phyloP scores from a whole-genome alignment of 2,113 vertebrate species.

The Phasianus colchicus region DNA sequence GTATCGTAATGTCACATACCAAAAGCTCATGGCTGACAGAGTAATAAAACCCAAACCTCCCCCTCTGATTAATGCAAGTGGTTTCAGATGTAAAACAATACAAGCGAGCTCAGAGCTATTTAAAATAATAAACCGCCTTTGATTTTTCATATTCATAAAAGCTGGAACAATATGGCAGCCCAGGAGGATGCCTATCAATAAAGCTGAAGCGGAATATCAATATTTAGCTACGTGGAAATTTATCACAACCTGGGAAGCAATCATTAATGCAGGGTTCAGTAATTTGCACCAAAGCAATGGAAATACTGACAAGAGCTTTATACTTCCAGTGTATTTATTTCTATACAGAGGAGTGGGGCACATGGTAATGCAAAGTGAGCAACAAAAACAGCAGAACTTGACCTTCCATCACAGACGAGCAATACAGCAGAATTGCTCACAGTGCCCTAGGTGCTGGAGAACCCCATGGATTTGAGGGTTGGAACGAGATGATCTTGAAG shows the following conservation, averaged over 20 bases:
- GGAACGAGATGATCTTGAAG: neutral
- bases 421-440: accelerated
- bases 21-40: neutral
- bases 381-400: neutral
- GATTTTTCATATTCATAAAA: constrained; percentile 60
- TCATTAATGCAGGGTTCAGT: neutral
- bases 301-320: neutral
- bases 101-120: neutral
- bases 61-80: neutral
- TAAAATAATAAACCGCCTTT: constrained; percentile 45
- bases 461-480: neutral
- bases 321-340: neutral
- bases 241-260: constrained; percentile 15
- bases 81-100: neutral
- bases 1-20: neutral
- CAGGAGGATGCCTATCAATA: constrained; percentile 27
- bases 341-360: neutral
- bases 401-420: neutral
- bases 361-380: neutral
- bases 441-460: neutral
- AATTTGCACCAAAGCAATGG: neutral
- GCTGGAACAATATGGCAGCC: constrained; percentile 6
- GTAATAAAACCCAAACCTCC: neutral
- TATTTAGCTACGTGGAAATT: constrained; percentile 46
- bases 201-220: constrained; percentile 50